These are phyloP conservation scores for Machimus atricapillus DNA, from an alignment of 2,888 invertebrate species.

Conservation along the genomic window DNA sequence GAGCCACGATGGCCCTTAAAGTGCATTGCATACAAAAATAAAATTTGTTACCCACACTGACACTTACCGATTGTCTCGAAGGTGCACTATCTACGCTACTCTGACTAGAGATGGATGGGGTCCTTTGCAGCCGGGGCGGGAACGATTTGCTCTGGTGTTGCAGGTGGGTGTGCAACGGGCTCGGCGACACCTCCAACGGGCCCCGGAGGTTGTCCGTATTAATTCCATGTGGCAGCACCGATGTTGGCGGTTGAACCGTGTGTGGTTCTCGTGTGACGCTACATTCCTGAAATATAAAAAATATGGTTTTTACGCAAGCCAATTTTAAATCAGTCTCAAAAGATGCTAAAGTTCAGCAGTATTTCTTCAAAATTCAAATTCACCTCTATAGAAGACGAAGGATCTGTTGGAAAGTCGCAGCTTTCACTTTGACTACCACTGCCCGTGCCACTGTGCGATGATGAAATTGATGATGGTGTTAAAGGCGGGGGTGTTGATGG, in stretches of 20 bases:
- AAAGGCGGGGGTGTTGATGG: constrained; percentile 60
- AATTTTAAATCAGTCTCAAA: background rate
- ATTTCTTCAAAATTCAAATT: background rate
- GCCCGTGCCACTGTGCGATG: constrained; percentile 59
- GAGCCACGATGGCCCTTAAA: constrained; percentile 77
- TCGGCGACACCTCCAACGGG: constrained; percentile 67
- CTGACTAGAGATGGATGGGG: constrained; percentile 83
- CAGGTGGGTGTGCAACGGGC: constrained; percentile 66
- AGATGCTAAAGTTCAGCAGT: background rate
- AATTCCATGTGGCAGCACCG: constrained; percentile 59
- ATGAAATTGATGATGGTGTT: constrained; percentile 60
- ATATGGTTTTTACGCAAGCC: background rate
- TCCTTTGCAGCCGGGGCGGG: constrained; percentile 75
- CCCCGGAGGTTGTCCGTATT: constrained; percentile 61
- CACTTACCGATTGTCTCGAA: constrained; percentile 65
- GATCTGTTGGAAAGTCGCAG: constrained; percentile 59
- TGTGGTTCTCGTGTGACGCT: constrained; percentile 71
- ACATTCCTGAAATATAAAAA: constrained; percentile 67
- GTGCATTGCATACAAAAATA: background rate
- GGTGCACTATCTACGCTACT: constrained; percentile 81
- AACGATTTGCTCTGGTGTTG: constrained; percentile 75
- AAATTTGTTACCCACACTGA: background rate
- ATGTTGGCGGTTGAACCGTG: constrained; percentile 68
- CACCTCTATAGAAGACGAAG: constrained; percentile 56
- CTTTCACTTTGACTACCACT: constrained; percentile 59